Base-by-base conservation (phyloP, 2,113 vertebrate genomes). In the Hyperopisus bebe region DNA sequence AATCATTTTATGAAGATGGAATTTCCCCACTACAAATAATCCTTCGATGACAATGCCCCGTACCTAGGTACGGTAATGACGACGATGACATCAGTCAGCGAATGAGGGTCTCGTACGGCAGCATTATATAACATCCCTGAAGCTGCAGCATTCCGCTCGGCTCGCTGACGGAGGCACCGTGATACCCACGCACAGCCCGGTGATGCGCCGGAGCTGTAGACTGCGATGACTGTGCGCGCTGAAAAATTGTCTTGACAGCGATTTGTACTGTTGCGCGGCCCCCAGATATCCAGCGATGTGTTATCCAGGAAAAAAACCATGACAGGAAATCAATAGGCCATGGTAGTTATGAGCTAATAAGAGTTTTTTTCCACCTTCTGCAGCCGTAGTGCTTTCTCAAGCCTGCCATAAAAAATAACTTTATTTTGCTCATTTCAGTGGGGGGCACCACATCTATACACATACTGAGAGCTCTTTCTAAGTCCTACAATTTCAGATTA, bases 251-350 rank as follows among this genome's bases (percentile, higher is more conserved):
- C 94, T 90, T 91, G 95, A 90, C 91, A 94, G 91, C 92, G 13
- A 19, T 55, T 53, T 94, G 93, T 94, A 95, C 94, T 95, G 95
- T 94, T 94, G 92, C 93, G 93, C 94, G 93, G 96, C 93, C 94
- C 95, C 93, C 93, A 95, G 94, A 93, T 96, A 97, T 95, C 93
- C 94, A 92, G 92, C 94, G 94, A 96, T 94, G 94, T 94, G 95
- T 95, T 96, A 92, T 93, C 95, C 95, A 92, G 93, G 55, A 44
- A 95, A 62, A 95, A 93, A 96, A 95, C 94, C 91, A 93, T 95
- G 96, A 96, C 96, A 97, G 95, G 92, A 98, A 98, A 97, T 98
- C 96, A 96, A 97, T 97, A 95, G 92, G 85, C 92, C 89, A 92
- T 94, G 92, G 94, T 95, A 94, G 95, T 96, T 96, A 97, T 96